These are phyloP conservation scores for Pimpla rufipes DNA, from an alignment of 2,888 invertebrate species.

Conservation along the genomic window DNA sequence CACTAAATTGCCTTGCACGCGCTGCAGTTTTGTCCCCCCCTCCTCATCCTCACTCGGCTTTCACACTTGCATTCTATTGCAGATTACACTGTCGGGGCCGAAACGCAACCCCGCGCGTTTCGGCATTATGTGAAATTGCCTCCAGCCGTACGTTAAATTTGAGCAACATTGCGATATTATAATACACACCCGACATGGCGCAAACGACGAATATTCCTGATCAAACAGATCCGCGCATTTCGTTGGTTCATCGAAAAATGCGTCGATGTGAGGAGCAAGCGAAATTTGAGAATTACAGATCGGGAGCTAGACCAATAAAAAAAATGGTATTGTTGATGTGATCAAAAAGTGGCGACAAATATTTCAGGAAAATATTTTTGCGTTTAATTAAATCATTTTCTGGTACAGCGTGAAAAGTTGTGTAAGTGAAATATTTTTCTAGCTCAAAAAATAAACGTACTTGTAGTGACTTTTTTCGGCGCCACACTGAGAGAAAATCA, in stretches of 20 bases:
- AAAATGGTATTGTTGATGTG: no score
- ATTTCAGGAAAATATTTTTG: no score
- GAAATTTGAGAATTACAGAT: no score
- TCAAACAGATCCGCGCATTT: conserved; percentile 12
- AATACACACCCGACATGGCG: neutral
- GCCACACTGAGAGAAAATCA: no score
- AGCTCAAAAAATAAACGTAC: no score
- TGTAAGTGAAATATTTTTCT: no score
- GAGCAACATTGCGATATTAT: neutral
- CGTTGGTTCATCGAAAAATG: neutral
- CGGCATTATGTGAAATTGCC: conserved; percentile 39
- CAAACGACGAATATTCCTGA: conserved; percentile 27
- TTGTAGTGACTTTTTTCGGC: no score
- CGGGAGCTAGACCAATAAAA: no score
- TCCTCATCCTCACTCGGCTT: neutral
- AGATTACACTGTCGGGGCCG: conserved; percentile 23
- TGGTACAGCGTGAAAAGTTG: no score
- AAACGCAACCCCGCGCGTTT: neutral
- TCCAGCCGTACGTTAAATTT: conserved; percentile 32
- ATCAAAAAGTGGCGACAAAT: no score
- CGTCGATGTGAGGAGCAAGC: neutral
- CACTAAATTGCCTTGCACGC: conserved; percentile 31
- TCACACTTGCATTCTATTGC: conserved; percentile 27
- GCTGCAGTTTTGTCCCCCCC: conserved; percentile 12
- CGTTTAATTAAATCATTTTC: no score